Evolutionary conservation across 2,797 vertebrate genomes (phyloP).

Genomic region (Epinephelus awoara): DNA sequence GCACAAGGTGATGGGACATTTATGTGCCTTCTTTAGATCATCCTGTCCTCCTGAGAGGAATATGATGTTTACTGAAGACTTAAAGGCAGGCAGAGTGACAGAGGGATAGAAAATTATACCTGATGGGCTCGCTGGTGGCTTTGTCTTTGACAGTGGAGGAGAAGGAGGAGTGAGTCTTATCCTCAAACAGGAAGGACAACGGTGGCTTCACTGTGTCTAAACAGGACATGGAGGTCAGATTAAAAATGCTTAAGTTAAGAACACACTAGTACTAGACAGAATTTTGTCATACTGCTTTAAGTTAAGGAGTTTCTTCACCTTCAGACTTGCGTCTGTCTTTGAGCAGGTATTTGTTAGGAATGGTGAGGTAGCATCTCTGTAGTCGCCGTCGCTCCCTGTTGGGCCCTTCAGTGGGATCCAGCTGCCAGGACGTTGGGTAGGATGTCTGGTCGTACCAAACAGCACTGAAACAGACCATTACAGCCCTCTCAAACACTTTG

Average conservation of each 20-base stretch:
- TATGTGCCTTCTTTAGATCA: constrained; percentile 18
- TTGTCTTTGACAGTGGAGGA: constrained; percentile 99
- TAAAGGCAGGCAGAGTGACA: not conserved
- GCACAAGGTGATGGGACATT: constrained; percentile 27
- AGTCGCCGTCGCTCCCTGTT: constrained; percentile 95
- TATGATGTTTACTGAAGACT: constrained; percentile 15
- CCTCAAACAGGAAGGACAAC: constrained; percentile 95
- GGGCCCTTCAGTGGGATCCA: constrained; percentile 97
- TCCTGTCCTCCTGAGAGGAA: constrained; percentile 7
- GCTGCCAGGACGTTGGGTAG: constrained; percentile 97
- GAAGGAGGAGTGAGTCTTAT: constrained; percentile 97
- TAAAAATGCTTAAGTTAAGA: constrained; percentile 11
- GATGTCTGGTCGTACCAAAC: constrained; percentile 96
- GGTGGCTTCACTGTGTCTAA: constrained; percentile 91
- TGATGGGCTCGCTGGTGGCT: constrained; percentile 98
- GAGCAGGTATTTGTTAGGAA: constrained; percentile 98
- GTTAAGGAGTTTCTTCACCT: constrained; percentile 79
- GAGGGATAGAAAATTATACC: constrained; percentile 79
- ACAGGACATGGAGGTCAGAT: constrained; percentile 34
- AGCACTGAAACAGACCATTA: constrained; percentile 84
- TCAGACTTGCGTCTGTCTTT: constrained; percentile 93
- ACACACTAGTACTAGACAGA: not conserved
- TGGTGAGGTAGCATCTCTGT: constrained; percentile 97
- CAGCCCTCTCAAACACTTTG: not conserved
- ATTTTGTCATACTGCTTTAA: not conserved